Percentiles rank a stretch among this genome's conserved stretches.
phyloP scores from a whole-genome alignment of 35 echinoderm and acorn worm species.

The Strongylocentrotus purpuratus region DNA sequence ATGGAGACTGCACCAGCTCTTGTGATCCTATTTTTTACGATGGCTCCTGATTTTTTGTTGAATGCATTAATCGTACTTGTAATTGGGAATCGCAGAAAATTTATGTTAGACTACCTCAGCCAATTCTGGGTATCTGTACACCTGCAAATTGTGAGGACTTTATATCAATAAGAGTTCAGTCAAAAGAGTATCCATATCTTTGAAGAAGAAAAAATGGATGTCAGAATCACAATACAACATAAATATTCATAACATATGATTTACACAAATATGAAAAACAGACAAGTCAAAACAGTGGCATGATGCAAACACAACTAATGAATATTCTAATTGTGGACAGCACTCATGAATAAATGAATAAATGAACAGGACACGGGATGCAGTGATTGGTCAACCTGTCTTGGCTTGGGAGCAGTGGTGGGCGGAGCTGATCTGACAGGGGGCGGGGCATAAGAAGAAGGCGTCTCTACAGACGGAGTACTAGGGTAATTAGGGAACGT shows the following conservation, averaged over 20 bases:
- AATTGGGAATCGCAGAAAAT: too few relatives aligned
- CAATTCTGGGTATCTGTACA: too few relatives aligned
- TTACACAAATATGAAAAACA: background rate
- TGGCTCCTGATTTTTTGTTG: too few relatives aligned
- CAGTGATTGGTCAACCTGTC: conserved; percentile 36
- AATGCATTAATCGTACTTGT: too few relatives aligned
- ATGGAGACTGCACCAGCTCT: too few relatives aligned
- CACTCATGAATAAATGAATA: conserved; percentile 48
- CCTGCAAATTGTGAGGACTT: too few relatives aligned
- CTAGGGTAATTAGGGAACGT: conserved; percentile 39
- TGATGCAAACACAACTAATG: background rate
- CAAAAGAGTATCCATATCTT: too few relatives aligned
- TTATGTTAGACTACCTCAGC: too few relatives aligned
- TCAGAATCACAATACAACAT: background rate
- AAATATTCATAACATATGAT: background rate
- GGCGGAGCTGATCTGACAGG: conserved; percentile 23
- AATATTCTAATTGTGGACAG: background rate
- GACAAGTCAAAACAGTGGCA: background rate
- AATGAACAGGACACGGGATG: conserved; percentile 27
- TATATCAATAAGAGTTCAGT: too few relatives aligned
- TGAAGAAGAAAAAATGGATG: too few relatives aligned
- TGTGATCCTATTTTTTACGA: too few relatives aligned
- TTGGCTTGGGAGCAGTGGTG: conserved; percentile 6
- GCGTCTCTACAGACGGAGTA: conserved; percentile 5
- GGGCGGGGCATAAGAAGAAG: conserved; percentile 42